Evolutionary conservation across 2,113 vertebrate species (phyloP).

Genomic region (Chloropsis cyanopogon): DNA sequence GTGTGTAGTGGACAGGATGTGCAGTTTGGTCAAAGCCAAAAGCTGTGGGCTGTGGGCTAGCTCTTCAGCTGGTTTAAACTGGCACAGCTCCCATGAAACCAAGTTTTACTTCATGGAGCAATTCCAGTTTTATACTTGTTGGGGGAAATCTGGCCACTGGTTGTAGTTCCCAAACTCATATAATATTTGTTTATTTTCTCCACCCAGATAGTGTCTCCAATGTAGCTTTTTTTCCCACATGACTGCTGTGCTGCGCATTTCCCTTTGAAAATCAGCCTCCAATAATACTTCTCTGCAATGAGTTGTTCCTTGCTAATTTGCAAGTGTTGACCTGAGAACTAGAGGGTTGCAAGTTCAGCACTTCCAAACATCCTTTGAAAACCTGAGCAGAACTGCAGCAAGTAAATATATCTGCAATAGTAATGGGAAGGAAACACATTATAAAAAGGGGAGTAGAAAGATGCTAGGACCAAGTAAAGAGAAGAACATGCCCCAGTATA

Average conservation of each 20-base stretch:
- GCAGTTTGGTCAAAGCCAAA: background rate
- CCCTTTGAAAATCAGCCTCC: background rate
- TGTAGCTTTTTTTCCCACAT: background rate
- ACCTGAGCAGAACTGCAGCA: background rate
- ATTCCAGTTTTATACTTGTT: background rate
- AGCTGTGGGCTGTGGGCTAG: background rate
- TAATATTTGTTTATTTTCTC: conserved; percentile 30
- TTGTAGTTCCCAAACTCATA: background rate
- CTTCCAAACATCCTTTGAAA: background rate
- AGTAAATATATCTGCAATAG: background rate
- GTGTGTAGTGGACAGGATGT: background rate
- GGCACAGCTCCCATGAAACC: background rate
- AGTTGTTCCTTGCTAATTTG: background rate
- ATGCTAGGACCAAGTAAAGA: background rate
- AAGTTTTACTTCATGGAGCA: background rate
- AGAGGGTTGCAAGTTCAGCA: background rate
- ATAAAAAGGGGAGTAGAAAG: background rate
- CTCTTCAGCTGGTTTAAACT: conserved; percentile 6
- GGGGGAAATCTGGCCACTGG: background rate
- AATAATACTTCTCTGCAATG: background rate
- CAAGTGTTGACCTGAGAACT: background rate
- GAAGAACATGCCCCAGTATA: background rate
- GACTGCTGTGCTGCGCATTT: background rate
- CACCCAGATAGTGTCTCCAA: background rate
- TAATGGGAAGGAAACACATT: background rate